Base-by-base conservation (phyloP, 1,140 invertebrate genomes). In the Atta texana region DNA sequence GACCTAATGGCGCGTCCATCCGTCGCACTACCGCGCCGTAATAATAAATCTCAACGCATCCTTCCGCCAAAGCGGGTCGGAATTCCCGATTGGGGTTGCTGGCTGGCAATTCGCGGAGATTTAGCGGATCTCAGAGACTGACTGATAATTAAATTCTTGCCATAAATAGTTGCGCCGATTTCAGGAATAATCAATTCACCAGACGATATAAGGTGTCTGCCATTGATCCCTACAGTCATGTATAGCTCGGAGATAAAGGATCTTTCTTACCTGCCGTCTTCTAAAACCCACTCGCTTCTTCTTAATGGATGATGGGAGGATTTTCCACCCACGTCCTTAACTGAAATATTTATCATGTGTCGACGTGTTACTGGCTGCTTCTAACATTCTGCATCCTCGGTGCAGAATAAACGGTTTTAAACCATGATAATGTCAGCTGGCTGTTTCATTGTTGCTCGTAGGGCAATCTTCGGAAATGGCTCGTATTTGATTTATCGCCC, bases 71-170 rank as follows among this genome's bases (percentile, higher is more conserved):
- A 18, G 24, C 39, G 16, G 10, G n/a, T 8, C 7, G n/a, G n/a
- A 39, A 55, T 71, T 18, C 16, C 55, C 39, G 78, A 84, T 75
- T 75, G 28, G 24, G 68, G 44, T 75, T 28, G 39, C 24, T 28
- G 14, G 24, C 21, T 61, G 55, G n/a, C 34, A 69, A 61, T 21
- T 21, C 39, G 53, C 68, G 7, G 24, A 61, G 44, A 18, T 75
- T 82, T 49, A 81, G 21, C 55, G 18, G 49, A 39, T 66, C 21
- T 18, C 21, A 18, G 31, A 18, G 18, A 12, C 80, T 5, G 49
- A 51, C 49, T 63, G 71, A 76, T 90, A 90, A 90, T 90, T 90
- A 90, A 90, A 90, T 90, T 88, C 86, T 64, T 31, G 55, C 18
- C 21, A 51, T 75, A 86, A 90, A 86, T 88, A 72, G 74, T 57